These are phyloP conservation scores for Hafferia zeledoni DNA, from an alignment of 2,797 vertebrate genomes.

Conservation along the genomic window DNA sequence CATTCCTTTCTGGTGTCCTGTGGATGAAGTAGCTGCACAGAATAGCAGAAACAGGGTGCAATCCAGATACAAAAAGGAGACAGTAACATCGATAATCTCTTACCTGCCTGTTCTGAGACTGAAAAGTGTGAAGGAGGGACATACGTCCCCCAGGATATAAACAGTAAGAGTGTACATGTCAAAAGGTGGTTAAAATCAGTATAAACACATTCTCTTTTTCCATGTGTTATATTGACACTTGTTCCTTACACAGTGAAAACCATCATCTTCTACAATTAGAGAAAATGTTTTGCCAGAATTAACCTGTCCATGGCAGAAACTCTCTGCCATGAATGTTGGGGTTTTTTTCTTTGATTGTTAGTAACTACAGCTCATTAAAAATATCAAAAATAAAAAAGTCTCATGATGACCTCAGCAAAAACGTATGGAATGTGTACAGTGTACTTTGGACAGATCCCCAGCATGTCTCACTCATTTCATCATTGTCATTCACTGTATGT, in stretches of 20 bases:
- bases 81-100: neutral
- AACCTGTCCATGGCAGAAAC: neutral
- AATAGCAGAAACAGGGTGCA: neutral
- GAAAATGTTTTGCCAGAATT: neutral
- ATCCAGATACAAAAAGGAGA: neutral
- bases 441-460: neutral
- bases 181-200: slow-evolving; percentile 1
- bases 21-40: neutral
- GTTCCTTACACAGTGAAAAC: neutral
- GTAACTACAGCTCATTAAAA: neutral
- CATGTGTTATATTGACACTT: neutral
- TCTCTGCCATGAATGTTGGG: neutral
- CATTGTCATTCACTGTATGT: neutral
- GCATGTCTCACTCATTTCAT: neutral
- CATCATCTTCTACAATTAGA: neutral
- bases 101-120: neutral
- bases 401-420: neutral
- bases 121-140: neutral
- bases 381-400: neutral
- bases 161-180: neutral
- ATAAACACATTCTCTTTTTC: neutral
- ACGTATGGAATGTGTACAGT: neutral
- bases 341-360: neutral
- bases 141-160: neutral
- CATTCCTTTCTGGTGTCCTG: neutral